phyloP scores from a whole-genome alignment of 2,113 vertebrate species.

The Melanocharis versteri region DNA sequence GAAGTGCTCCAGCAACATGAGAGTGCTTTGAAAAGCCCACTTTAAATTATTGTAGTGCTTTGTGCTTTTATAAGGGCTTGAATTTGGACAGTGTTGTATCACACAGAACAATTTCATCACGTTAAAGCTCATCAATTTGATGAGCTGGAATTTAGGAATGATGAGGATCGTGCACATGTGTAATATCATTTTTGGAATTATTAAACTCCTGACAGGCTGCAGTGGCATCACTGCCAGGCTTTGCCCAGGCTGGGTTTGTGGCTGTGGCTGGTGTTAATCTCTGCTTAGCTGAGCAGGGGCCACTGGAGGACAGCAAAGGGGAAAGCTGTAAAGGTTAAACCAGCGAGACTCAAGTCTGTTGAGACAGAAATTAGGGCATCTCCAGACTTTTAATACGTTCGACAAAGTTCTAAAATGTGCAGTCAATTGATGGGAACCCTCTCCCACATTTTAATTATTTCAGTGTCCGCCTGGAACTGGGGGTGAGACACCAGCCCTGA shows the following conservation, averaged over 20 bases:
- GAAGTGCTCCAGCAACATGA: background rate
- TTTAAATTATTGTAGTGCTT: background rate
- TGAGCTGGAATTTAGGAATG: background rate
- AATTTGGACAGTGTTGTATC: background rate
- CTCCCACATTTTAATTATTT: background rate
- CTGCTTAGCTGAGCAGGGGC: fast-evolving
- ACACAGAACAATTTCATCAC: background rate
- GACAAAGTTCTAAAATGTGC: background rate
- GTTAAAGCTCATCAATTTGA: background rate
- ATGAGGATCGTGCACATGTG: background rate
- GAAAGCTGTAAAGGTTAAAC: background rate
- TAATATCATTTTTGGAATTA: background rate
- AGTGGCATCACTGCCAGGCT: background rate
- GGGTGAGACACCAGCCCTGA: background rate
- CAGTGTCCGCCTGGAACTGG: background rate
- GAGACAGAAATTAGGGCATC: background rate
- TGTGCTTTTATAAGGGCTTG: background rate
- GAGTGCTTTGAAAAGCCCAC: background rate
- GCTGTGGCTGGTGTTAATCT: fast-evolving
- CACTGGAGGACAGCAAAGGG: fast-evolving
- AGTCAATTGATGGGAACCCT: background rate
- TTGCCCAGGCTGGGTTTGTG: background rate
- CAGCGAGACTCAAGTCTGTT: background rate
- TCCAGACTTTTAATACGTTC: background rate
- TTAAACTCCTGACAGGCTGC: background rate